Conservation (phyloP, 35 echinoderm and acorn worm species). For the Heliocidaris erythrogramma region DNA sequence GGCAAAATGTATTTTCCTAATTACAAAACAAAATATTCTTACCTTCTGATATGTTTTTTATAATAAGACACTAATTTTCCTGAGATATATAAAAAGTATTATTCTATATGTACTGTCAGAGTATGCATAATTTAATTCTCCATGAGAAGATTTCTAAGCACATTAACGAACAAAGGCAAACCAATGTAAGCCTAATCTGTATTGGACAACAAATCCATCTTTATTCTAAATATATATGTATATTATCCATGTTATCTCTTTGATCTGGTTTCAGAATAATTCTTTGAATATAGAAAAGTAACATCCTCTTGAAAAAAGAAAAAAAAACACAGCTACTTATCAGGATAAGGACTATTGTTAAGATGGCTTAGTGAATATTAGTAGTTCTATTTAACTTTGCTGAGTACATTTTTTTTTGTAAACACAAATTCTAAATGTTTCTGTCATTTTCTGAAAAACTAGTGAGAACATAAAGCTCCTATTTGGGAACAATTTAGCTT, state of each 20-base stretch:
- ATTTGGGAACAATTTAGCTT: neutral
- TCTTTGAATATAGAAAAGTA: neutral
- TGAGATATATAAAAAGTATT: too few relatives aligned
- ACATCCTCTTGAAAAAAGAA: neutral
- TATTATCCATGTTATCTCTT: neutral
- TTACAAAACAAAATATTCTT: too few relatives aligned
- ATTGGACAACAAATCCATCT: neutral
- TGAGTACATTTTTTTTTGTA: neutral
- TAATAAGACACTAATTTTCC: too few relatives aligned
- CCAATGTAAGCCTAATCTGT: neutral
- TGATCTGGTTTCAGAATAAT: neutral
- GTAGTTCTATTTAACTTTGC: neutral
- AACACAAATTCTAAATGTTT: neutral
- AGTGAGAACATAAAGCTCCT: neutral
- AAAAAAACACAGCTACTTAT: neutral
- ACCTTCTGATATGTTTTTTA: too few relatives aligned
- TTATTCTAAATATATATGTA: neutral
- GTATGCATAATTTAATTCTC: neutral
- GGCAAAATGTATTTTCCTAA: too few relatives aligned
- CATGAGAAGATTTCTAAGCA: neutral
- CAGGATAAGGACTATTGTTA: neutral
- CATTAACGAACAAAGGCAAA: neutral
- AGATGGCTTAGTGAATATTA: neutral
- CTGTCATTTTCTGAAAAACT: too few relatives aligned
- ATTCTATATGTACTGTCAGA: neutral